Base-by-base conservation (phyloP, 2,113 vertebrate genomes). In the Opisthocomus hoazin region DNA sequence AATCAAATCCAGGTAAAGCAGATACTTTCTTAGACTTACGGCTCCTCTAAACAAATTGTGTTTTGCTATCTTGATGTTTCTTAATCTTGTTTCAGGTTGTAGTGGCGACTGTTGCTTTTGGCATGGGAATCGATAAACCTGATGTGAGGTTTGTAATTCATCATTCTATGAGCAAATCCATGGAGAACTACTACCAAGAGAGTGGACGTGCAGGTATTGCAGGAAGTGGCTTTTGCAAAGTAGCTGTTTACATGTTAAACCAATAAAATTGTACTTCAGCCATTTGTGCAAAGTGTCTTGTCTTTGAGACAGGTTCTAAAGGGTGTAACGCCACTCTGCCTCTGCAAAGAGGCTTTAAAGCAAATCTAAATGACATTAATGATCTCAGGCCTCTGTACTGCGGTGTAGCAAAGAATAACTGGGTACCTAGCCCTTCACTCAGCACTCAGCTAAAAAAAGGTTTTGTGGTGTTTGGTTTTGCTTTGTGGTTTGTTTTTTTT, bases 161-260 rank as follows among this genome's bases (percentile, higher is more conserved):
- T 94, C 99, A 99, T 97, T 99, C 99, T 65, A 98, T 99, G 98
- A 99, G 99, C 97, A 99, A 99, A 95, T 99, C 99, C 53, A 98
- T 99, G 84, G 99, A 99, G 97, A 99, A 99, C 97, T 99, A 99
- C 89, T 99, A 99, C 96, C 99, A 99, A 65, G 99, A 99, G 97
- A 99, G 99, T 45, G 99, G 99, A 8, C 99, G 99, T 16, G 99
- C 99, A 98, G 99, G 99, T 99, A 98, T 29, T 64, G 84, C 84
- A 63, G 48, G 36, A 82, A 63, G 26, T 68, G 39, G 30, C 76
- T 63, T 85, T 84, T 77, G 78, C 34, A 19, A 51, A 70, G 43
- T 17, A 24, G 2, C 34, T 4, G 1, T 19, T 92, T 50, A 29
- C 43, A 68, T 77, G 2, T 86, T 39, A 78, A 82, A 74, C 14